Base-by-base conservation (phyloP, 2,113 vertebrate genomes). In the Notarius lentiginosus region DNA sequence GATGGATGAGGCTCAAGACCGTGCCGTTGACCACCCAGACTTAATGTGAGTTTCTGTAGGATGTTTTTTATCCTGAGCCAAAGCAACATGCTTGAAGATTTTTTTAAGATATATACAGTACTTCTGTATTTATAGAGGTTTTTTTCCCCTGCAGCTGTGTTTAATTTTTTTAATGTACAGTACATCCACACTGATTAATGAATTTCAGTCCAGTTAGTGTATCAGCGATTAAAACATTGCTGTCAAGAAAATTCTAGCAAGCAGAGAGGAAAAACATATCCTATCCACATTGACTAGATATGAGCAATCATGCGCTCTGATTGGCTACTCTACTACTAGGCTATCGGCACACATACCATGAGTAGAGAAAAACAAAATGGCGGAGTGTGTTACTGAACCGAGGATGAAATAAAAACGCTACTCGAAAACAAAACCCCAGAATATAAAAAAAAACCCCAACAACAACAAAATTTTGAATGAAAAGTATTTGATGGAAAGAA, bases 1-100 rank as follows among this genome's bases (percentile, higher is more conserved):
- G n/a, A 75, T 65, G 86, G 79, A 82, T 63, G 66, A 82, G 34
- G 51, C 55, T 82, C 41, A 24, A 20, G 24, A 60, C 70, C 24
- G 41, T 51, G 12, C 10, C 2, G n/a, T 10, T 77, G 73, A 66
- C 85, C 77, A 81, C 65, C 63, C 79, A 86, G 34, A 60, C 70
- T 70, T 80, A 24, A 27, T 51, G 7, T 12, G 65, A 6, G 18
- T 63, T 85, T 60, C 22, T 79, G 5, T 66, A 22, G 73, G 41
- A 7, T 53, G 65, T 79, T 22, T 6, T 63, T 77, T 51, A 4
- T 1, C 4, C 61, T 34, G 61, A 30, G 18, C 24, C 47, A 63
- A 51, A 65, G 7, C 65, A 66, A 66, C 10, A 24, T 65, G 63
- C 24, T 17, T 65, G 63, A 65, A n/a, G 63, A 11, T 65, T n/a